Base-by-base conservation (phyloP, 2,797 vertebrate genomes). In the Phoxinus dragarum region DNA sequence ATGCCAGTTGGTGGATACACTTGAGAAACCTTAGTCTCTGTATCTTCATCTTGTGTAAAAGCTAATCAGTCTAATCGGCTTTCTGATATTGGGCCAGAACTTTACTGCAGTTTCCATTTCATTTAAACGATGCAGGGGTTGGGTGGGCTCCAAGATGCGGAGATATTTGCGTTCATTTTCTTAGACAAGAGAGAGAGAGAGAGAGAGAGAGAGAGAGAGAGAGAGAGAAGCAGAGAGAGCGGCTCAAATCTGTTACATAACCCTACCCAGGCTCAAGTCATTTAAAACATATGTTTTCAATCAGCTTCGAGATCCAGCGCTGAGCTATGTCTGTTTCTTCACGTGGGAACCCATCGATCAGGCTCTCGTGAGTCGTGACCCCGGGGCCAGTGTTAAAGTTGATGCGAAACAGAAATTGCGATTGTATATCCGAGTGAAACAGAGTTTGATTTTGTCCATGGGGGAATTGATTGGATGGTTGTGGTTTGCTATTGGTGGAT, bases 41-140 rank as follows among this genome's bases (percentile, higher is more conserved):
- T 84, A 72, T 79, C 85, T 61, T 66, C 80, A 31, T 80, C 36
- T 81, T 83, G 66, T 49, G 68, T 54, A n/a, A 17, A 27, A 52
- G 80, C 49, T 78, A 87, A 75, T 74, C 61, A 64, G 77, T 78
- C 42, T 54, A 80, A 86, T 87, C 72, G 72, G 72, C 52, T 69
- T 80, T 77, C 75, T 90, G 90, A 86, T 86, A 27, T 36, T 23
- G 31, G 64, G 88, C 87, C 89, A 92, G 73, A 61, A 36, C 82
- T 82, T 56, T 82, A 84, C 72, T 42, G 59, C 86, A 81, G 86
- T 76, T 87, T 79, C 71, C 61, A 73, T 66, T 84, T 86, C 59
- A 89, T 86, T 80, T 76, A 83, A 81, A 75, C 59, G 52, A 87
- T 81, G 77, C 47, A 81, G 64, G 54, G 61, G 44, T 71, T 82